Percentiles rank a stretch among this genome's conserved stretches.
phyloP scores from a whole-genome alignment of 2,797 vertebrate genomes.

The Sebastolobus altivelis region DNA sequence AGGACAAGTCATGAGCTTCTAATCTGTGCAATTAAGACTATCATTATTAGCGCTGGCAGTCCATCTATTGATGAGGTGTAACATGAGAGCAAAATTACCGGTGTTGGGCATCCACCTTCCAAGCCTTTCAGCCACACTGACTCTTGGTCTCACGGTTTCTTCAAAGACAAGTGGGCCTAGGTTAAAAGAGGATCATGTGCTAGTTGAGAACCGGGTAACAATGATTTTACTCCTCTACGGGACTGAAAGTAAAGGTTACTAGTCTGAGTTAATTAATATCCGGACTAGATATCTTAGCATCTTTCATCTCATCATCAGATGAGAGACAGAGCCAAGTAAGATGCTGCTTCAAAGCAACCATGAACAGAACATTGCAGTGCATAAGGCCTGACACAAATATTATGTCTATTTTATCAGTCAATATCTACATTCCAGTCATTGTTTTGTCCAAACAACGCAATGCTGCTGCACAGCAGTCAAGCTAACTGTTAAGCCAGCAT shows the following conservation, averaged over 20 bases:
- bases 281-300: neutral
- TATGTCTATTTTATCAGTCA: neutral
- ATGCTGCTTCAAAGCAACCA: neutral
- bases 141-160: conserved; percentile 55
- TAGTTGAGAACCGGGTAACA: neutral
- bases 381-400: neutral
- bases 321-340: neutral
- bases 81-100: conserved; percentile 57
- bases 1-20: conserved; percentile 10
- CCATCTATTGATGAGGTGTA: neutral
- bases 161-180: conserved; percentile 52
- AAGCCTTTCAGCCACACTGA: conserved; percentile 71
- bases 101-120: conserved; percentile 66
- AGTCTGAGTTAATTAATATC: neutral
- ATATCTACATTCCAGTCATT: neutral
- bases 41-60: neutral
- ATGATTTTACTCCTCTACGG: neutral
- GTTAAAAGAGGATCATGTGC: neutral
- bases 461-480: no score
- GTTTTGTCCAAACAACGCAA: neutral
- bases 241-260: neutral
- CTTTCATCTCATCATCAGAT: neutral
- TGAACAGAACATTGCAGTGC: neutral
- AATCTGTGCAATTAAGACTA: neutral
- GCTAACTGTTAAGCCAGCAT: no score